phyloP scores from a whole-genome alignment of 2,113 vertebrate species.

The Grammomys dolichurus region DNA sequence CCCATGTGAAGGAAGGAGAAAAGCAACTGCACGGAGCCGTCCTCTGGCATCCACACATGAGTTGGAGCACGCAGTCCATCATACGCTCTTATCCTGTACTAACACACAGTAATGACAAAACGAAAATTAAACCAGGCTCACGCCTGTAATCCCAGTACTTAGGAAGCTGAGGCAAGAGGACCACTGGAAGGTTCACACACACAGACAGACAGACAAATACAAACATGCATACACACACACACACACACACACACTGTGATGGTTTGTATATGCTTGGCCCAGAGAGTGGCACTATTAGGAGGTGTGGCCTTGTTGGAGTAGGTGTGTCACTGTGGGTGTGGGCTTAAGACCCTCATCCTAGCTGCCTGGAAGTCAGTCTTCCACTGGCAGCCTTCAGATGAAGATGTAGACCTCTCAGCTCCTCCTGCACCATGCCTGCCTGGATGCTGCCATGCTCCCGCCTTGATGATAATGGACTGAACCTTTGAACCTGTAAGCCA shows the following conservation, averaged over 20 bases:
- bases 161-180: background rate
- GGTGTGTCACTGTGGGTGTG: too few relatives aligned
- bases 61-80: background rate
- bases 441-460: too few relatives aligned
- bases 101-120: background rate
- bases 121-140: background rate
- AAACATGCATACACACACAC: background rate
- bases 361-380: too few relatives aligned
- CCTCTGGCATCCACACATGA: background rate
- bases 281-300: too few relatives aligned
- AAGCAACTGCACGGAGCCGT: background rate
- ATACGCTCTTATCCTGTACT: background rate
- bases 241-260: background rate
- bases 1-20: background rate
- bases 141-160: background rate
- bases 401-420: too few relatives aligned
- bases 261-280: too few relatives aligned
- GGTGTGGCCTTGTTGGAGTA: too few relatives aligned
- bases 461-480: too few relatives aligned
- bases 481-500: too few relatives aligned
- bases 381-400: too few relatives aligned
- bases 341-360: too few relatives aligned
- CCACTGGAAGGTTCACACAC: background rate
- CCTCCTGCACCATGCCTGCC: too few relatives aligned
- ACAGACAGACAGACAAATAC: background rate